Percentiles rank a stretch among this genome's conserved stretches.
Conservation (phyloP, 2,113 vertebrate species). For the Oenanthe oenanthe region DNA sequence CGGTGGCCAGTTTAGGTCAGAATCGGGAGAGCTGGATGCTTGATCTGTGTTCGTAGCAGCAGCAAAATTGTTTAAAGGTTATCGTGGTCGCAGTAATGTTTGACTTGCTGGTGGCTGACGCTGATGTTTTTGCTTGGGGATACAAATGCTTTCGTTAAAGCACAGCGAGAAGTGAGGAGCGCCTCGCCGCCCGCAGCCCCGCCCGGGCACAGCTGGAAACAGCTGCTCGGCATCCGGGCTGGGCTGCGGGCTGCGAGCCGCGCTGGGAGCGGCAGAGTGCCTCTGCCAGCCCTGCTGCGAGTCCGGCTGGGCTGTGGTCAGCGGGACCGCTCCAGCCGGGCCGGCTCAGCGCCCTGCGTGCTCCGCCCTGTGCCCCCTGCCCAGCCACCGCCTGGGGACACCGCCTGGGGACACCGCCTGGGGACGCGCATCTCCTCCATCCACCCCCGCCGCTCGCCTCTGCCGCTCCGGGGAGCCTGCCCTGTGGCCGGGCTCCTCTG, state of each 20-base stretch:
- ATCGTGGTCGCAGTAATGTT: neutral
- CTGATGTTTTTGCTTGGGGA: neutral
- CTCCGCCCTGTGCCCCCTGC: neutral
- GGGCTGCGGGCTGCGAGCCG: neutral
- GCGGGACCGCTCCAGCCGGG: neutral
- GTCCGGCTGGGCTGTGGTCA: too few species aligned
- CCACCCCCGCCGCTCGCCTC: neutral
- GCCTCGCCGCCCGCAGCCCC: neutral
- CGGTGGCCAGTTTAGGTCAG: neutral
- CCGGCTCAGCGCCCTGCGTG: neutral
- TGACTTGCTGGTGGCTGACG: neutral
- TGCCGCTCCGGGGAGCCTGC: neutral
- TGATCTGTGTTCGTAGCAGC: neutral
- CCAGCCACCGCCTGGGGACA: neutral
- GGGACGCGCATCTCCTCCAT: neutral
- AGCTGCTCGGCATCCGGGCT: neutral
- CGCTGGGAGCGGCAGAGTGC: neutral
- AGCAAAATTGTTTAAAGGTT: neutral
- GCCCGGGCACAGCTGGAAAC: neutral
- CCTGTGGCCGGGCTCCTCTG: neutral
- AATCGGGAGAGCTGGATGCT: neutral
- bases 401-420: fast-evolving
- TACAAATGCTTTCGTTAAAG: neutral
- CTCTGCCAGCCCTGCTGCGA: neutral
- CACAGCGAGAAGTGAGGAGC: neutral